Evolutionary conservation across 2,797 vertebrate genomes (phyloP).

Genomic region (Catharus ustulatus): DNA sequence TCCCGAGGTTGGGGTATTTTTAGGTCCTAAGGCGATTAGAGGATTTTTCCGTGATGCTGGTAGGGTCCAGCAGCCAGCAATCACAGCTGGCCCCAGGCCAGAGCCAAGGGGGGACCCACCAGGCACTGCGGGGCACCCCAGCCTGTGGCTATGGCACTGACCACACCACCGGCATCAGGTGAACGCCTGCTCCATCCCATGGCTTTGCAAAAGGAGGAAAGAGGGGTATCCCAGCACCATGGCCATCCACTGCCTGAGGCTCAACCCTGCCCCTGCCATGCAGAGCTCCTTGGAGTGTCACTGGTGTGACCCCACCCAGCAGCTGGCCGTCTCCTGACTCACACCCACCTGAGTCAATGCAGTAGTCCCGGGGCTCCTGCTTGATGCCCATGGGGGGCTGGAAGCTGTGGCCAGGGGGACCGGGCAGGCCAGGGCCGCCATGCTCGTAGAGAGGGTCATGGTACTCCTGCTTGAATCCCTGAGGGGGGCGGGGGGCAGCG

Average conservation of each 20-base stretch:
- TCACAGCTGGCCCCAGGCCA: background rate
- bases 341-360: constrained; percentile 92
- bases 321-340: fast-evolving
- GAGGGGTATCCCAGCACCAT: fast-evolving
- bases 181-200: background rate
- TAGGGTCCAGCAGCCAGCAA: constrained; percentile 32
- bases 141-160: fast-evolving
- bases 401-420: constrained; percentile 79
- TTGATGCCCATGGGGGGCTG: constrained; percentile 91
- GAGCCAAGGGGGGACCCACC: fast-evolving
- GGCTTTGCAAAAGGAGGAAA: no score
- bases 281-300: background rate
- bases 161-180: background rate
- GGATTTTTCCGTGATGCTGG: constrained; percentile 81
- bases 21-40: constrained; percentile 81
- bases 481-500: constrained; percentile 78
- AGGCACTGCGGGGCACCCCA: background rate
- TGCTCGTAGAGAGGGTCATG: constrained; percentile 92
- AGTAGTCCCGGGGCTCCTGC: constrained; percentile 94
- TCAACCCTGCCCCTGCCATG: fast-evolving
- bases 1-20: constrained; percentile 76
- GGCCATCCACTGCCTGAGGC: fast-evolving
- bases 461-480: constrained; percentile 94
- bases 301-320: background rate
- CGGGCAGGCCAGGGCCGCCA: constrained; percentile 80